These are phyloP conservation scores for Eupristina koningsbergeri DNA, from an alignment of 1,140 invertebrate genomes.

Conservation along the genomic window DNA sequence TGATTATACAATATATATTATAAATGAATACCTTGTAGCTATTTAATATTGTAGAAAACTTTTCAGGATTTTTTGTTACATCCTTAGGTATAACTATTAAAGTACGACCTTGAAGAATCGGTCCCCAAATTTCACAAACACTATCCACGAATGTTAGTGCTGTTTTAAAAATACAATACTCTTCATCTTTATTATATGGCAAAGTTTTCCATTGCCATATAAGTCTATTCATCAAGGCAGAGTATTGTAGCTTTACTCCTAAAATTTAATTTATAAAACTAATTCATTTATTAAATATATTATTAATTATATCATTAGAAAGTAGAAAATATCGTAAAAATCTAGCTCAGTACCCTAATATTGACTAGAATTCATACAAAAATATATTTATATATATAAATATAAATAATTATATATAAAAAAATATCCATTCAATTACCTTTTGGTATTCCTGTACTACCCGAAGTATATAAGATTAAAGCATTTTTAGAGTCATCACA, in stretches of 20 bases:
- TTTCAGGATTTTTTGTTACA: slow-evolving; percentile 83
- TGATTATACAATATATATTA: no score
- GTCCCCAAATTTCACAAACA: slow-evolving; percentile 88
- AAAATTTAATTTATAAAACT: neutral
- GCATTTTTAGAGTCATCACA: slow-evolving; percentile 75
- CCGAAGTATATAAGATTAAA: slow-evolving; percentile 92
- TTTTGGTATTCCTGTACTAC: slow-evolving; percentile 93
- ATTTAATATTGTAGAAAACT: slow-evolving; percentile 79
- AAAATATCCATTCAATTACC: slow-evolving; percentile 77
- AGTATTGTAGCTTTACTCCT: slow-evolving; percentile 87
- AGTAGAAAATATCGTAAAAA: no score
- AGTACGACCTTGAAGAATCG: slow-evolving; percentile 80
- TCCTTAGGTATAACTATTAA: slow-evolving; percentile 82
- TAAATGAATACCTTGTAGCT: slow-evolving; percentile 76
- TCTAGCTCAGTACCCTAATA: no score
- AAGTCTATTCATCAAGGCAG: slow-evolving; percentile 84
- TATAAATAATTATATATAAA: neutral
- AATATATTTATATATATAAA: no score
- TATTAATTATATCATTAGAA: no score
- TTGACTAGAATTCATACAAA: no score
- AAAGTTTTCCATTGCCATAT: slow-evolving; percentile 88
- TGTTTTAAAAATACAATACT: slow-evolving; percentile 87
- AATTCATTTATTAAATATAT: no score
- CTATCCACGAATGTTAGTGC: slow-evolving; percentile 92
- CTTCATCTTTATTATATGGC: slow-evolving; percentile 79